Evolutionary conservation across 2,888 invertebrate genomes (phyloP).

Genomic region (Tanypteryx hageni): DNA sequence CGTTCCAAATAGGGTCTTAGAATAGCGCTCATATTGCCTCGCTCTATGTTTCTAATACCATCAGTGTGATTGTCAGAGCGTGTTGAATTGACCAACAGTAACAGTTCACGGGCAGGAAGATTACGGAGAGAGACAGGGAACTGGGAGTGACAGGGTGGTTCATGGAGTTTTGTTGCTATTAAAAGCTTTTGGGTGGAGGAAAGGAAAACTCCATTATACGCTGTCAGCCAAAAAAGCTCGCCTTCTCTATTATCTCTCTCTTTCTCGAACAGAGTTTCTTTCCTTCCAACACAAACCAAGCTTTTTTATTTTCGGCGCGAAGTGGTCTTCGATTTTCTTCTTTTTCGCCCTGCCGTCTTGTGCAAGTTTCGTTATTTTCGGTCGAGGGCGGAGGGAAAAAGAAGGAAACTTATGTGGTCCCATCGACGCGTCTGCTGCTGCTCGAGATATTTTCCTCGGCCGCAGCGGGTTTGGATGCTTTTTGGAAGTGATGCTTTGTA

Average conservation of each 20-base stretch:
- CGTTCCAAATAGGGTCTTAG: too few relatives aligned
- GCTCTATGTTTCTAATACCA: too few relatives aligned
- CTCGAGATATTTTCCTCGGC: too few relatives aligned
- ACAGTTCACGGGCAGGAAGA: background rate
- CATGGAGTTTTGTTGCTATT: background rate
- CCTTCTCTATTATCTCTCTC: background rate
- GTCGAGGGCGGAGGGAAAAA: background rate
- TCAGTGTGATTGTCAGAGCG: background rate
- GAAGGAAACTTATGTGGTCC: background rate
- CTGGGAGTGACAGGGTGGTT: background rate
- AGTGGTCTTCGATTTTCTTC: background rate
- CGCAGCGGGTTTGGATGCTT: background rate
- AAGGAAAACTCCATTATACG: conserved; percentile 31
- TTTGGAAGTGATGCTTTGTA: background rate
- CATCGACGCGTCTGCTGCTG: background rate
- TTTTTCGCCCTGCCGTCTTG: background rate
- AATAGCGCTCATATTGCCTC: too few relatives aligned
- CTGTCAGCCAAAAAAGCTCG: background rate
- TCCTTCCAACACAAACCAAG: background rate
- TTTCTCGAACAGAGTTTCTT: background rate
- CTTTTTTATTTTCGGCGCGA: background rate
- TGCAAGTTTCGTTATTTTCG: conserved; percentile 8
- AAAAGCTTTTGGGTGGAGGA: background rate
- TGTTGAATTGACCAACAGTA: background rate
- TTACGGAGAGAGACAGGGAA: background rate